Evolutionary conservation across 2,797 vertebrate genomes (phyloP).

Genomic region (Sciaenops ocellatus): DNA sequence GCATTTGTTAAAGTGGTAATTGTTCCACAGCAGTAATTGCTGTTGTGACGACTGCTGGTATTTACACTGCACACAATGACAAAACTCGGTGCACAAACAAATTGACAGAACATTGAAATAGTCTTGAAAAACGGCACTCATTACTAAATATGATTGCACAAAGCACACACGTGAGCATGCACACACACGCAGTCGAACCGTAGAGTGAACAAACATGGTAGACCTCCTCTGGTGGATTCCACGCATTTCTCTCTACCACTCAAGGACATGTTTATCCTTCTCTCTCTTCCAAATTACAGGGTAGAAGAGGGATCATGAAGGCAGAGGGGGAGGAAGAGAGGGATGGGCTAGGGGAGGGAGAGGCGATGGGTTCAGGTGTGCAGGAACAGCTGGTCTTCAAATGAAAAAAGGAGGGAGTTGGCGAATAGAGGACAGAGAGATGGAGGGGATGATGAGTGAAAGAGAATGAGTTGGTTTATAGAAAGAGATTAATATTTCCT

Average conservation of each 20-base stretch:
- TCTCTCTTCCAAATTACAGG: conserved; percentile 81
- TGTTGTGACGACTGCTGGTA: conserved; percentile 55
- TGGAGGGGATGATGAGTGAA: conserved; percentile 34
- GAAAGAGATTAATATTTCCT: conserved; percentile 70
- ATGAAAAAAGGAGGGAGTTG: conserved; percentile 53
- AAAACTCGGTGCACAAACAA: conserved; percentile 44
- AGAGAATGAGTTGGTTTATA: conserved; percentile 33
- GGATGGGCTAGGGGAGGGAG: conserved; percentile 34
- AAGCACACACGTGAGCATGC: conserved; percentile 8
- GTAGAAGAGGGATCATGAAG: conserved; percentile 40
- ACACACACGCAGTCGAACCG: conserved; percentile 27
- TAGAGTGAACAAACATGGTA: conserved; percentile 61
- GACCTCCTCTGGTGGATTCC: conserved; percentile 74
- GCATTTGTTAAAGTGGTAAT: conserved; percentile 65
- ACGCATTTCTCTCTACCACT: conserved; percentile 72
- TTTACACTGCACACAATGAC: conserved; percentile 53
- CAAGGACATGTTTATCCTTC: conserved; percentile 81
- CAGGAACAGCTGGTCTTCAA: conserved; percentile 81
- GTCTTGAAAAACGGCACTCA: neutral
- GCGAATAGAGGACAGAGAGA: conserved; percentile 24
- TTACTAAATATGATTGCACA: neutral
- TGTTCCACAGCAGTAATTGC: conserved; percentile 65
- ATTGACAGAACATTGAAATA: conserved; percentile 39
- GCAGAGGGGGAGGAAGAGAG: conserved; percentile 10
- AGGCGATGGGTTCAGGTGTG: conserved; percentile 80